Conservation (phyloP, 1,140 invertebrate species). For the Euglossa dilemma region DNA sequence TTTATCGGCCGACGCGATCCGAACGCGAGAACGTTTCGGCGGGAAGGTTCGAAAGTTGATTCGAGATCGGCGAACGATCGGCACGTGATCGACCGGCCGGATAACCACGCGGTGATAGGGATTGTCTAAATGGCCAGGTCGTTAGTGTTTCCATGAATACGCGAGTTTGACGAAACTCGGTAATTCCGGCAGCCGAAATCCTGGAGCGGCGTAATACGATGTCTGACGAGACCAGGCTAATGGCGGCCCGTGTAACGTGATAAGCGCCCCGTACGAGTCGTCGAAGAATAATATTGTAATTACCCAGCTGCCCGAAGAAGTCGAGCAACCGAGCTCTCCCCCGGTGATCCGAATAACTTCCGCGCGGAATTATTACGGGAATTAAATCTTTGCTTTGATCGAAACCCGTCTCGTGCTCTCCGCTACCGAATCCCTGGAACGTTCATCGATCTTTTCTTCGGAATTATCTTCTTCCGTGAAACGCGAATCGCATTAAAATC, state of each 20-base stretch:
- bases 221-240: neutral
- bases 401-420: neutral
- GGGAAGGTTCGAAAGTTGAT: neutral
- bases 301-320: neutral
- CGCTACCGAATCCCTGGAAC: no score
- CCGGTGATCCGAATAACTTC: neutral
- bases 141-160: constrained; percentile 40
- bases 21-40: neutral
- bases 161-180: constrained; percentile 28
- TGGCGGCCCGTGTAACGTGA: neutral
- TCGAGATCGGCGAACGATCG: neutral
- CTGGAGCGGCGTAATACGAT: constrained; percentile 8
- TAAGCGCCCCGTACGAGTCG: neutral
- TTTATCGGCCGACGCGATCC: neutral
- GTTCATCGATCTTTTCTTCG: no score
- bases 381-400: neutral
- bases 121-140: constrained; percentile 7
- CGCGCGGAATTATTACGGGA: neutral
- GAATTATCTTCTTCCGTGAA: no score
- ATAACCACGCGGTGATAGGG: constrained; percentile 8
- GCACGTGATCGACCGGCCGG: neutral
- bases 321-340: neutral
- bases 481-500: no score
- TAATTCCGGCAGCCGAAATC: constrained; percentile 19
- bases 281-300: neutral